Evolutionary conservation across 2,888 invertebrate species (phyloP).

Genomic region (Listrodromus nycthemerus): DNA sequence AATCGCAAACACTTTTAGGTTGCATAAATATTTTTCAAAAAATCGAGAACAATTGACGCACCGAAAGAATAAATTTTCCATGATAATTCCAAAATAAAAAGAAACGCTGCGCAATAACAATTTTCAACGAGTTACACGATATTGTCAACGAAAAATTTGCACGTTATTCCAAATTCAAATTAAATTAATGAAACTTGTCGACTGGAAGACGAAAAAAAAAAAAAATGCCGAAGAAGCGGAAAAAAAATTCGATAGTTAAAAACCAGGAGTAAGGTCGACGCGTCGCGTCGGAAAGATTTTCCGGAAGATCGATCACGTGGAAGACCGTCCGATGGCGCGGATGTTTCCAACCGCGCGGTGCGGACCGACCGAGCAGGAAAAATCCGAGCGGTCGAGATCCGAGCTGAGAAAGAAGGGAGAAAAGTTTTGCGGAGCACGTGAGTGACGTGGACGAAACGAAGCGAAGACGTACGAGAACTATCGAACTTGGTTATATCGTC

Average conservation of each 20-base stretch:
- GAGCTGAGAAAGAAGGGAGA: conserved; percentile 9
- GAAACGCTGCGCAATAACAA: no score
- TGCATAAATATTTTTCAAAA: no score
- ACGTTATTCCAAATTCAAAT: no score
- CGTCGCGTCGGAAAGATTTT: background rate
- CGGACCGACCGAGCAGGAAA: conserved; percentile 4
- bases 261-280: background rate
- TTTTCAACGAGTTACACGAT: no score
- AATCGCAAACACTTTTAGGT: no score
- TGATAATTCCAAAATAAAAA: no score
- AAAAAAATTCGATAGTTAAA: background rate
- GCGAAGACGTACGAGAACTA: background rate
- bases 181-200: no score
- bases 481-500: conserved; percentile 46
- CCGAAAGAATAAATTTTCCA: no score
- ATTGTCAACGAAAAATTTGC: no score
- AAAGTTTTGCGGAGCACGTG: conserved; percentile 30
- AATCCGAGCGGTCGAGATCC: background rate
- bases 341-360: conserved; percentile 42
- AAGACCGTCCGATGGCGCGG: conserved; percentile 14
- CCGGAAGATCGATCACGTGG: conserved; percentile 41
- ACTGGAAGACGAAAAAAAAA: background rate
- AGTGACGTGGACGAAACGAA: conserved; percentile 51
- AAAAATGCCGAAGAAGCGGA: background rate
- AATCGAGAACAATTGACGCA: no score